Evolutionary conservation across 2,888 invertebrate genomes (phyloP).

Genomic region (Cryptocheilus praepositus): DNA sequence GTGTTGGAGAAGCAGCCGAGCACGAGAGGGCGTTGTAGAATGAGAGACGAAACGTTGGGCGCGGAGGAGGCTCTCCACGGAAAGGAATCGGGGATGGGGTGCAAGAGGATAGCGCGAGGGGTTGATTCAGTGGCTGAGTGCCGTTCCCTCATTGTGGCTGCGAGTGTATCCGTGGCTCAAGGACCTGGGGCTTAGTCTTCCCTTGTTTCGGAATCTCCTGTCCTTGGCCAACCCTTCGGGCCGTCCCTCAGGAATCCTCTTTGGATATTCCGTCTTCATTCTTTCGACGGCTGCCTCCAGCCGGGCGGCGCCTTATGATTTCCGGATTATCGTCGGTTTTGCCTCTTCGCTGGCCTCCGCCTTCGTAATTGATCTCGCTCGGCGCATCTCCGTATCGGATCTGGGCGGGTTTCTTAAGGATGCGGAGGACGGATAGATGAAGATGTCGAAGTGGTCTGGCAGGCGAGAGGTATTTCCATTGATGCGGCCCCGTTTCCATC

Average conservation of each 20-base stretch:
- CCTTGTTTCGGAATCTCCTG: conserved; percentile 23
- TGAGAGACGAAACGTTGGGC: conserved; percentile 31
- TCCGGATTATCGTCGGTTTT: conserved; percentile 4
- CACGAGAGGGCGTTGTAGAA: conserved; percentile 39
- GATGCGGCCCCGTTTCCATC: no score
- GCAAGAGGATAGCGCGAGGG: conserved; percentile 45
- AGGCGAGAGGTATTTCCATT: no score
- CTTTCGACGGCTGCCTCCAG: conserved; percentile 15
- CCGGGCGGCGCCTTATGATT: conserved; percentile 3
- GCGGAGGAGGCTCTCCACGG: neutral
- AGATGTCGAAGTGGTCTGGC: no score
- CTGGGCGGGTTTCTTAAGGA: no score
- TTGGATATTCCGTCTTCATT: conserved; percentile 25
- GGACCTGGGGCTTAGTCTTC: conserved; percentile 52
- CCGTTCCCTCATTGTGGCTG: conserved; percentile 60
- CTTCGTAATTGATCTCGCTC: conserved; percentile 20
- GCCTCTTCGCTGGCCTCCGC: neutral
- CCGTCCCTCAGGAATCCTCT: conserved; percentile 34
- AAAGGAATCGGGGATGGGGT: neutral
- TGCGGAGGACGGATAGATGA: no score
- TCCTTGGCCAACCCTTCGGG: conserved; percentile 36
- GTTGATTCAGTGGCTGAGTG: conserved; percentile 64
- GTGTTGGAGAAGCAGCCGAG: conserved; percentile 61
- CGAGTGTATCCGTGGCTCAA: conserved; percentile 58
- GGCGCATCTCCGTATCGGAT: no score